These are phyloP conservation scores for Caenorhabditis elegans DNA, from an alignment of 1,140 invertebrate species.

Conservation along the genomic window DNA sequence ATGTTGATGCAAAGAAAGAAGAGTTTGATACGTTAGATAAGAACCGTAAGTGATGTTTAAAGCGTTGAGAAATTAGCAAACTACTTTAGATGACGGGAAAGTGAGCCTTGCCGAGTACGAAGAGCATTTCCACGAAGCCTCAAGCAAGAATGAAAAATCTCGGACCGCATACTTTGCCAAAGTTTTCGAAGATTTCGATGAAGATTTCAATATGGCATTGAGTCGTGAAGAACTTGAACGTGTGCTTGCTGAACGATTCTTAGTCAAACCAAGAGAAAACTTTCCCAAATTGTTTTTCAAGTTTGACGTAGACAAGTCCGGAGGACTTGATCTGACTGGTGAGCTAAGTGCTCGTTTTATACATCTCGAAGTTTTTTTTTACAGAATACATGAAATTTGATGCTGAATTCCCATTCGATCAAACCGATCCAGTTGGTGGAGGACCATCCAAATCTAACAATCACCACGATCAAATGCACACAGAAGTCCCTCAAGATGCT, in stretches of 20 bases:
- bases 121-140: constrained; percentile 20
- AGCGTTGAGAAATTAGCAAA: no score
- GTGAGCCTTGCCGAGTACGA: constrained; percentile 36
- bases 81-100: constrained; percentile 38
- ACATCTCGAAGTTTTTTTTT: neutral
- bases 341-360: neutral
- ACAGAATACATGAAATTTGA: constrained; percentile 47
- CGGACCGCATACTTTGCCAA: constrained; percentile 39
- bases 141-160: constrained; percentile 23
- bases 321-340: constrained; percentile 40
- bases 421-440: constrained; percentile 37
- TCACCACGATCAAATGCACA: neutral
- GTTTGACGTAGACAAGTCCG: constrained; percentile 40
- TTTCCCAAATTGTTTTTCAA: constrained; percentile 39
- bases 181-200: constrained; percentile 42
- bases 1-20: constrained; percentile 44
- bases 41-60: constrained; percentile 36
- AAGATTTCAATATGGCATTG: constrained; percentile 32
- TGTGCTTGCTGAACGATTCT: constrained; percentile 35
- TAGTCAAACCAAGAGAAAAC: constrained; percentile 37
- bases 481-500: neutral
- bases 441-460: neutral
- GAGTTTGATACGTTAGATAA: constrained; percentile 38
- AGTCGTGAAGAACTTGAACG: constrained; percentile 22
- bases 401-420: constrained; percentile 43